Conservation (phyloP, 2,888 invertebrate species). For the Brachyptera risi region DNA sequence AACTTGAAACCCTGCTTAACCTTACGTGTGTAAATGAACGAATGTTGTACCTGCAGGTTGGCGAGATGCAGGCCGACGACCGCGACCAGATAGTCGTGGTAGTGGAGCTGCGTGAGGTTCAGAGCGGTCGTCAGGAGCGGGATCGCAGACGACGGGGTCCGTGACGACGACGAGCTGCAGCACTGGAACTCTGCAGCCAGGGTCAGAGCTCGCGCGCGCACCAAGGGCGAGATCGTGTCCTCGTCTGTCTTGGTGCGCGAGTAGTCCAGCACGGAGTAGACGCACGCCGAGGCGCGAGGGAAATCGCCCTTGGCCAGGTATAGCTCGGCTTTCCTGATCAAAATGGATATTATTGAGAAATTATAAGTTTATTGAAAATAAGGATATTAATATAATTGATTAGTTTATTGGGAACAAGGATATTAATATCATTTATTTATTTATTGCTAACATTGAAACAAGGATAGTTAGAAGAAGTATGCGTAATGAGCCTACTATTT, state of each 20-base stretch:
- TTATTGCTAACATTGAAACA: too few relatives aligned
- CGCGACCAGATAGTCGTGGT: constrained; percentile 72
- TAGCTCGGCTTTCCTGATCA: constrained; percentile 43
- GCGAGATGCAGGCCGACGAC: constrained; percentile 75
- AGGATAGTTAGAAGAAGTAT: too few relatives aligned
- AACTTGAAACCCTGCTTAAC: too few relatives aligned
- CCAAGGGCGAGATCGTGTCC: constrained; percentile 46
- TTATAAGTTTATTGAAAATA: too few relatives aligned
- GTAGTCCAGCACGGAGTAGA: constrained; percentile 52
- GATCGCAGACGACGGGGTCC: constrained; percentile 41
- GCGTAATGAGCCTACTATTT: too few relatives aligned
- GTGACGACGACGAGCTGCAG: constrained; percentile 34
- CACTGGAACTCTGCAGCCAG: constrained; percentile 63
- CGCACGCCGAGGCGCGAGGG: constrained; percentile 43
- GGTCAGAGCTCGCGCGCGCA: constrained; percentile 63
- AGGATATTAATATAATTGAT: too few relatives aligned
- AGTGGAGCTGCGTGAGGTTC: constrained; percentile 67
- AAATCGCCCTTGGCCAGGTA: constrained; percentile 45
- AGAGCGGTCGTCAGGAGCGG: constrained; percentile 62
- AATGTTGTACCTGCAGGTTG: constrained; percentile 55
- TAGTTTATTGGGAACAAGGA: too few relatives aligned
- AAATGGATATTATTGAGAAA: neutral
- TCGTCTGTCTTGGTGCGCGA: constrained; percentile 52
- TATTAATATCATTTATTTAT: too few relatives aligned
- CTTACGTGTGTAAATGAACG: neutral